Evolutionary conservation across 2,888 invertebrate species (phyloP).

Genomic region (Apodemia mormo): DNA sequence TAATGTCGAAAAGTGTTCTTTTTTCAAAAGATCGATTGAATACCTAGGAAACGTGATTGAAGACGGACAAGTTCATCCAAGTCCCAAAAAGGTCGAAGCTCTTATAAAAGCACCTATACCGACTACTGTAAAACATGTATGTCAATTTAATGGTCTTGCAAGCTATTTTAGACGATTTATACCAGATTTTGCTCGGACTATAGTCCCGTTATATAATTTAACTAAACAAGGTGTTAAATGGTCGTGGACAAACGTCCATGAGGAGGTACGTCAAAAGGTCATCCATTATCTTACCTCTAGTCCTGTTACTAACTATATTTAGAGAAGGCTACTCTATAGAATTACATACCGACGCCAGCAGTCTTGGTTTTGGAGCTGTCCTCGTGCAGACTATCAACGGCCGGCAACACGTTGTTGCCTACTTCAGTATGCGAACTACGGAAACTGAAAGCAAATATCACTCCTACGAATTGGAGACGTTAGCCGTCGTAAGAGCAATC

Average conservation of each 20-base stretch:
- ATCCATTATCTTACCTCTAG: conserved; percentile 32
- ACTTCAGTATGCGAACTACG: too few relatives aligned
- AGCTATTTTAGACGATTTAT: conserved; percentile 32
- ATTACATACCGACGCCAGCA: too few relatives aligned
- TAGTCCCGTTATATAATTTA: conserved; percentile 29
- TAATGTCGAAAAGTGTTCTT: conserved; percentile 37
- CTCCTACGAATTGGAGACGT: too few relatives aligned
- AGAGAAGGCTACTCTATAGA: conserved; percentile 16
- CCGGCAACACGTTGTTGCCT: too few relatives aligned
- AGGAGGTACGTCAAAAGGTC: conserved; percentile 23
- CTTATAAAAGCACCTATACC: conserved; percentile 33
- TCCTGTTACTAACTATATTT: conserved; percentile 36
- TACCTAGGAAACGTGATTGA: conserved; percentile 36
- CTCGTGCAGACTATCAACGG: too few relatives aligned
- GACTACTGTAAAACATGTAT: conserved; percentile 28
- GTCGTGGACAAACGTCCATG: conserved; percentile 28
- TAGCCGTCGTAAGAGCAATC: too few relatives aligned
- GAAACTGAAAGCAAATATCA: too few relatives aligned
- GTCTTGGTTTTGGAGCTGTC: too few relatives aligned
- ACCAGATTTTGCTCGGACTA: conserved; percentile 28
- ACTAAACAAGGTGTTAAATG: conserved; percentile 27
- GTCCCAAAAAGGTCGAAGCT: conserved; percentile 35
- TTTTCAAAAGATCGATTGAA: too few relatives aligned
- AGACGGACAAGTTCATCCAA: conserved; percentile 37
- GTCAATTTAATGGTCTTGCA: too few relatives aligned